phyloP scores from a whole-genome alignment of 1,140 invertebrate genomes.

The Rhopalosiphum padi region DNA sequence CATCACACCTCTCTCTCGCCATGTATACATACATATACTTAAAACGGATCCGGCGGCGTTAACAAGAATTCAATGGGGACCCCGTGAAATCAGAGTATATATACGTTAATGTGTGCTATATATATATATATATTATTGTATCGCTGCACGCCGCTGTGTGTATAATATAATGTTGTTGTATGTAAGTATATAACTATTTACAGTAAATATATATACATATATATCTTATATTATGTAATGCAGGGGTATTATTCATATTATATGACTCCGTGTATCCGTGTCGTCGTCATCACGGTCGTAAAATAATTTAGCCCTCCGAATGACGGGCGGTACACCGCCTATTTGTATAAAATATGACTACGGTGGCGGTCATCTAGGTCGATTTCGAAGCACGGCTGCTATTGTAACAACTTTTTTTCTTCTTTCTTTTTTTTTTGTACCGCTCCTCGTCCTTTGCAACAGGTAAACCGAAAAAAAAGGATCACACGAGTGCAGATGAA shows the following conservation, averaged over 20 bases:
- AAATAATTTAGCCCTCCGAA: slow-evolving; percentile 37
- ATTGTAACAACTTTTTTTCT: not conserved
- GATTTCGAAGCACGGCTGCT: not conserved
- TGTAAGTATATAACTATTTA: not conserved
- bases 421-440: not conserved
- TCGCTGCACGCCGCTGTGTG: not conserved
- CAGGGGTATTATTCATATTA: not conserved
- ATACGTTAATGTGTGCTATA: not conserved
- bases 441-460: not conserved
- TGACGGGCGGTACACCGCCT: not conserved
- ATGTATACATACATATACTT: not conserved
- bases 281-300: not conserved
- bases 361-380: slow-evolving; percentile 47
- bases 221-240: not conserved
- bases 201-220: not conserved
- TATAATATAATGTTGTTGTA: not conserved
- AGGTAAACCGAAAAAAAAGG: not conserved
- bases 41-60: slow-evolving; percentile 22
- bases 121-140: not conserved
- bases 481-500: not conserved
- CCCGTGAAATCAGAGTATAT: slow-evolving; percentile 20
- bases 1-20: not conserved
- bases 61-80: slow-evolving; percentile 36
- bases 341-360: not conserved
- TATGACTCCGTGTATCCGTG: not conserved